A percentile compares a stretch with the other conserved stretches of the same genome.
Conservation (phyloP, 2,113 vertebrate species). For the Greenwoodochromis staneri region DNA sequence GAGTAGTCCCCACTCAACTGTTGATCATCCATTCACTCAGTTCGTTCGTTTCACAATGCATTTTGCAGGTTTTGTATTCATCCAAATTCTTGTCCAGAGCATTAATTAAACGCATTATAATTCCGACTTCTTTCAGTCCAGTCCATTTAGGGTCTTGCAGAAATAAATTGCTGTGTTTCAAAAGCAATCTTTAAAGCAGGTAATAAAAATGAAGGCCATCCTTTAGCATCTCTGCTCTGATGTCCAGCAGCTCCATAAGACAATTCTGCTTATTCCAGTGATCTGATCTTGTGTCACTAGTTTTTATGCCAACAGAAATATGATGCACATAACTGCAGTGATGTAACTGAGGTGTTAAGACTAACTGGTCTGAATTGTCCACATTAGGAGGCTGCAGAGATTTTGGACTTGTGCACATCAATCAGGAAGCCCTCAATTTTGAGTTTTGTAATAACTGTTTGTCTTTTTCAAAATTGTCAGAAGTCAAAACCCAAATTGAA, state of each 20-base stretch:
- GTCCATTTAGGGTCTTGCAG: neutral
- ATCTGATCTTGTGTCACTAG: neutral
- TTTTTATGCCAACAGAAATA: neutral
- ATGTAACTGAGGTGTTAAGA: neutral
- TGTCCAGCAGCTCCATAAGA: neutral
- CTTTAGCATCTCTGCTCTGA: neutral
- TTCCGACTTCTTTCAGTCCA: neutral
- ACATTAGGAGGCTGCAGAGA: neutral
- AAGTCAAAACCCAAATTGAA: neutral
- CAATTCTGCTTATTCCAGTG: neutral
- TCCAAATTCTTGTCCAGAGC: neutral
- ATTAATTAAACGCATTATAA: neutral
- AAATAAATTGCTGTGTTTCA: neutral
- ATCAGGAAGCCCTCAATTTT: neutral
- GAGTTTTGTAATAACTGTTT: neutral
- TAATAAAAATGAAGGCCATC: neutral
- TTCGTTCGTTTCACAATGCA: neutral
- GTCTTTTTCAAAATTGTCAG: neutral
- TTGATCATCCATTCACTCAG: neutral
- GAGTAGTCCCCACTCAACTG: neutral
- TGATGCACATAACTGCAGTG: neutral
- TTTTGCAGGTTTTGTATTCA: neutral
- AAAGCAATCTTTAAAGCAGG: neutral
- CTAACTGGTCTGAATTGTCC: neutral
- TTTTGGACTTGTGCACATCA: neutral